These are phyloP conservation scores for Sminthopsis crassicaudata DNA, from an alignment of 2,113 vertebrate species.

Conservation along the genomic window DNA sequence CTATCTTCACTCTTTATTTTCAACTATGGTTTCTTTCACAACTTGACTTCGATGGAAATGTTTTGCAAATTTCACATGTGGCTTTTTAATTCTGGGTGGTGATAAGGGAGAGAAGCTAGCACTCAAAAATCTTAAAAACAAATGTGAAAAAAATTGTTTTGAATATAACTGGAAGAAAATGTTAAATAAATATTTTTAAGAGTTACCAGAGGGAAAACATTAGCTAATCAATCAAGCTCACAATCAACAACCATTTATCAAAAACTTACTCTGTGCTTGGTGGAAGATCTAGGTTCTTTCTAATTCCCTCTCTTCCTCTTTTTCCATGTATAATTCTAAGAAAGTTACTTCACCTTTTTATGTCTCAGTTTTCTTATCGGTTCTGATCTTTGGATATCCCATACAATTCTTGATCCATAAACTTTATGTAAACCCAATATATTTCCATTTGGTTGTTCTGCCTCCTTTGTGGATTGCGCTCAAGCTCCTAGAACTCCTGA, in stretches of 20 bases:
- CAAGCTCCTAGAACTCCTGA: background rate
- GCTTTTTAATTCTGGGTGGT: no score
- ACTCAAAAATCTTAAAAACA: no score
- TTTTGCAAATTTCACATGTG: no score
- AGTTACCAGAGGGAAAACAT: background rate
- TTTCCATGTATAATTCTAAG: background rate
- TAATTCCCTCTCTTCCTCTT: background rate
- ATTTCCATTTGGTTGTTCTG: background rate
- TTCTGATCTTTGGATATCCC: background rate
- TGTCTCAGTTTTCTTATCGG: background rate
- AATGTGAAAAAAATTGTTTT: no score
- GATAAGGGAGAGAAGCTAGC: no score
- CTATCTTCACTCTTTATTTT: no score
- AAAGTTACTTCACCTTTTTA: background rate
- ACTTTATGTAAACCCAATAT: background rate
- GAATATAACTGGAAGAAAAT: no score
- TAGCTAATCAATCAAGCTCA: background rate
- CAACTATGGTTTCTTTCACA: no score
- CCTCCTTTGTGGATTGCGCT: background rate
- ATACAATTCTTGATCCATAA: background rate
- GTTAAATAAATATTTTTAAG: no score
- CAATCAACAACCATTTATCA: background rate
- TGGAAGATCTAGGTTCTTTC: background rate
- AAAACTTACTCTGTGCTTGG: background rate
- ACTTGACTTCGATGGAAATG: no score